These are phyloP conservation scores for Etheostoma perlongum DNA, from an alignment of 2,797 vertebrate genomes.

Conservation along the genomic window DNA sequence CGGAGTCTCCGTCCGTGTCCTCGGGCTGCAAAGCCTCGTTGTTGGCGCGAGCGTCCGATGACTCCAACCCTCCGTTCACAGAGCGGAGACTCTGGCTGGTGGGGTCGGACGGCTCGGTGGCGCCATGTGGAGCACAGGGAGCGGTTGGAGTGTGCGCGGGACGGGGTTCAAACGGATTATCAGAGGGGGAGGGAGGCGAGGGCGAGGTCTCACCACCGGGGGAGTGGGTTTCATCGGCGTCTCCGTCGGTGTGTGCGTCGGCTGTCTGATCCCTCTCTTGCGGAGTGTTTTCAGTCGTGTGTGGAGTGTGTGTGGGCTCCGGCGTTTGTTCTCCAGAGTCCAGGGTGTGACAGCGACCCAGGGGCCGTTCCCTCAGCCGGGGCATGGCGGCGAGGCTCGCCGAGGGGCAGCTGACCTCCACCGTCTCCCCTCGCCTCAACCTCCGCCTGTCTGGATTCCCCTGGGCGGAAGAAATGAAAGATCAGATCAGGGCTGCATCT, in stretches of 20 bases:
- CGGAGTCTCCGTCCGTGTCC: neutral
- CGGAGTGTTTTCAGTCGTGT: neutral
- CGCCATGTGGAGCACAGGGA: neutral
- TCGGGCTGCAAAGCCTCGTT: neutral
- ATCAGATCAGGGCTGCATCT: no score
- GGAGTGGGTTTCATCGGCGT: conserved; percentile 1
- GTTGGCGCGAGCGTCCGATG: neutral
- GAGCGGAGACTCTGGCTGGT: neutral
- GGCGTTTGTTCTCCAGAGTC: conserved; percentile 52
- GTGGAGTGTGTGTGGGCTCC: neutral
- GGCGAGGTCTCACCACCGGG: conserved; percentile 4
- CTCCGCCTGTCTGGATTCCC: conserved; percentile 58
- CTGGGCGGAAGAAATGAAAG: conserved; percentile 45
- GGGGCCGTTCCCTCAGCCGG: conserved; percentile 43
- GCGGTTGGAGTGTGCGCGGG: neutral
- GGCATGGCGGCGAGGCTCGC: neutral
- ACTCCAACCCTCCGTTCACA: neutral
- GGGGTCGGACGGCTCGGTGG: neutral
- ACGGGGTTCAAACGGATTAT: neutral
- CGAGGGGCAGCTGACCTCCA: conserved; percentile 69
- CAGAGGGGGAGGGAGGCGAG: fast-evolving
- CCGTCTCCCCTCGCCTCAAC: conserved; percentile 77
- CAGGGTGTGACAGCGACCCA: conserved; percentile 82
- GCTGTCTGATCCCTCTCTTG: neutral
- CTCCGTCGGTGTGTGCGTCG: neutral